Evolutionary conservation across 92 coral and sea anemone species (phyloP), one percentile per base, ranked within the genome.

Genomic region (Metridium senile): DNA sequence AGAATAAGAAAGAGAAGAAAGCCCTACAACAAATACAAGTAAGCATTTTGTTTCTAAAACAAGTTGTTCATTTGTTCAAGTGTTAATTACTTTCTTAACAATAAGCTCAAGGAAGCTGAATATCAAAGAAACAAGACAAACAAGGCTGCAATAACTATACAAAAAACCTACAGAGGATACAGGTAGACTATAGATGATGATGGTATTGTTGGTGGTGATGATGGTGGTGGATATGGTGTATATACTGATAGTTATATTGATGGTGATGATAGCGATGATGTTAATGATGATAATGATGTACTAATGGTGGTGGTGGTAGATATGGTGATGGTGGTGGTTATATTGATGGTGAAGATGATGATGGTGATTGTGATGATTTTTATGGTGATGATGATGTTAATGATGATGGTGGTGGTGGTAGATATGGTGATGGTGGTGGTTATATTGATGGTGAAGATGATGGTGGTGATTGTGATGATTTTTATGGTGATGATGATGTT

Each of bases 21-120:
- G 92, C 84, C 2, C 82, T 96, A 54, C 82, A 71, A 21, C 83
- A 83, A 70, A 62, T 87, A 62, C 75, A 89, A 94, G 99, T 94
- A 79, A n/a, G n/a, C n/a, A n/a, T n/a, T n/a, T n/a, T n/a, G n/a
- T n/a, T n/a, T n/a, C n/a, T n/a, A n/a, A n/a, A n/a, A n/a, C n/a
- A n/a, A n/a, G n/a, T n/a, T n/a, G n/a, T n/a, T n/a, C n/a, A n/a
- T n/a, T n/a, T n/a, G n/a, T n/a, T n/a, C n/a, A n/a, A n/a, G n/a
- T n/a, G n/a, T 47, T 22, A 21, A 11, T 26, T 33, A 30, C 20
- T 28, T 16, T 22, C 25, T 49, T 13, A 54, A 54, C 56, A n/a
- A n/a, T 1, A 59, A 95, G 99, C 77, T 34, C 52, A 87, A 85
- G 62, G 99, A 95, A 61, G 87, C 84, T 17, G 78, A 88, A 53